Base-by-base conservation (phyloP, 2,888 invertebrate species). In the Thymelicus sylvestris region DNA sequence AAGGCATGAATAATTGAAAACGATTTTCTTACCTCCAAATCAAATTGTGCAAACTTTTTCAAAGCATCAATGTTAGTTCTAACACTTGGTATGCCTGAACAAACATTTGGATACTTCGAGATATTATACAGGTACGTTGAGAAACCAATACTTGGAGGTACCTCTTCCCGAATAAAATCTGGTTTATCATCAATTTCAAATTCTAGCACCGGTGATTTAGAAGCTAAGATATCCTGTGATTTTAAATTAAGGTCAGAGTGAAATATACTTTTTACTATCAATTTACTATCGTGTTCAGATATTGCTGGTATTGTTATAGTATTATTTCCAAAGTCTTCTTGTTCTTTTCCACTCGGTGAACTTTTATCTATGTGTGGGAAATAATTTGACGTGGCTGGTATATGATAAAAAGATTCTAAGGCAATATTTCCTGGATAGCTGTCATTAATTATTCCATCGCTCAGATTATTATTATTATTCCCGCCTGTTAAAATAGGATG, bases 21-120 rank as follows among this genome's bases (percentile, higher is more conserved):
- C 7, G 12, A 13, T 39, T 39, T 6, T 68, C 73, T 80, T 81
- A 92, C 93, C 86, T 93, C 91, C 66, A 91, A 87, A 73, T 92
- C 84, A 38, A 92, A 80, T 39, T 81, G 76, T 0, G 77, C 66
- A 83, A 88, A 92, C 67, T 80, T 85, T 47, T 81, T 77, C 77
- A 89, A 87, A 6, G 85, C 83, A 59, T 91, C 84, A 10, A 93
- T 87, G 59, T 91, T 87, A 8, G 86, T 78, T 60, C 74, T 78
- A 2, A 74, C 74, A 74, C 81, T 80, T 65, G 78, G 76, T 48
- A 90, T 71, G 13, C 72, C 39, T 6, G 75, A 67, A 74, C 92
- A 93, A 66, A 76, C 74, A 24, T 79, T 80, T 0, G 81, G 77
- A 65, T 76, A 74, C 2, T 70, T 60, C 2, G 86, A 80, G 0